Base-by-base conservation (phyloP, 1,140 invertebrate species). In the Phocides pigmalion region DNA sequence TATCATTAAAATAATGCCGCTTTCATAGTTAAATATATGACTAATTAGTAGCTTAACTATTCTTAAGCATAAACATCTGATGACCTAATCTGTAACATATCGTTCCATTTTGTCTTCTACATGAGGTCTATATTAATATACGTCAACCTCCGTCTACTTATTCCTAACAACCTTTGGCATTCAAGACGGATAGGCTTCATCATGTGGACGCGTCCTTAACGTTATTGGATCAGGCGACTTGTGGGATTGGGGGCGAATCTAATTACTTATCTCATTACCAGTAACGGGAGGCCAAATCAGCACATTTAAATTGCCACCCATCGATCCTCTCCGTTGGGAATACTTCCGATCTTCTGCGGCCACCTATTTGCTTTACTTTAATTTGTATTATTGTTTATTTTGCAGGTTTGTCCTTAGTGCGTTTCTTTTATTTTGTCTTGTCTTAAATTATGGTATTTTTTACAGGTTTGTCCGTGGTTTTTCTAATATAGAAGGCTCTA, bases 241-340 rank as follows among this genome's bases (percentile, higher is more conserved):
- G 58, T 46, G 50, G 58, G 54, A 58, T 70, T 56, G 42, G 66
- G 49, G 62, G 44, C 46, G 51, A 66, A 73, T 64, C 70, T 78
- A 74, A 78, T 78, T 74, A 75, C 72, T 53, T 28, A 37, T 66
- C 64, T 73, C 74, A 68, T 77, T 77, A 74, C 65, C 11, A 17
- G 46, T 64, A 62, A 68, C 62, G 70, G 62, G 61, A 50, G 53
- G 49, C 44, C 68, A 69, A 72, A 78, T 78, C 72, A 78, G 75
- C 75, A 70, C 70, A 72, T 78, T 78, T 78, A 75, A 78, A 78
- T 78, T 75, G 66, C 44, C 68, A 72, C 22, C 56, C 56, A 61
- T 61, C 42, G 42, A 61, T 61, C 56, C 42, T 61, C 56, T 61
- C 56, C 56, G 28, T 1, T 9, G 56, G 56, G 56, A 37, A 61